Evolutionary conservation across 2,888 invertebrate species (phyloP), one percentile per base, ranked within the genome.

Genomic region (Leptinotarsa peninsularis): DNA sequence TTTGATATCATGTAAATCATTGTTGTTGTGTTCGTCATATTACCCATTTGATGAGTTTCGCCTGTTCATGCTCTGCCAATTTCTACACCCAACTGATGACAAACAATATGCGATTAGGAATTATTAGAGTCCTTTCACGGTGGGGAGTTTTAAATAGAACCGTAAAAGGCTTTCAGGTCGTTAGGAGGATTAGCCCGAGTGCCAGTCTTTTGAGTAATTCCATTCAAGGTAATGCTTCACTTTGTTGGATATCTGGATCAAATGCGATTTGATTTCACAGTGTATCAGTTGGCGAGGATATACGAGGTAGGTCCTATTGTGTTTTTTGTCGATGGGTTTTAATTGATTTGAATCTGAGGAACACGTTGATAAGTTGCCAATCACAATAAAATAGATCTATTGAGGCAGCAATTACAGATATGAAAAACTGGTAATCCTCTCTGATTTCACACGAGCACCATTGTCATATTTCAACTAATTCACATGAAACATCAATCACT

Each of bases 121-220:
- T 63, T 63, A 33, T 23, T 33, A 63, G 43, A 63, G 63, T n/a
- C 27, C 33, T n/a, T 33, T 7, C 7, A 15, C 66, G 23, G 23
- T 49, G 56, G 58, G 27, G 66, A 70, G 66, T 66, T 56, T 66
- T 74, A 70, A 49, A 21, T 14, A 66, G 50, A 27, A 74, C 71
- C 52, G 56, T 71, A 71, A 74, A 74, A 71, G 70, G 74, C 74
- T 74, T 54, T 66, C 67, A 74, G 66, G 66, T 74, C 71, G 66
- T 74, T 74, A 74, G 58, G 70, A 50, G 50, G 70, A 67, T 74
- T 74, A 74, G 70, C 50, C 74, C 49, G 60, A 74, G 27, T 67
- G 70, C 67, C 69, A 49, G 66, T 66, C 56, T 56, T 74, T 56
- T 49, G 14, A 33, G 74, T 74, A 74, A 74, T 74, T 67, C 50